Base-by-base conservation (phyloP, 2,113 vertebrate species). In the Mixornis gularis region DNA sequence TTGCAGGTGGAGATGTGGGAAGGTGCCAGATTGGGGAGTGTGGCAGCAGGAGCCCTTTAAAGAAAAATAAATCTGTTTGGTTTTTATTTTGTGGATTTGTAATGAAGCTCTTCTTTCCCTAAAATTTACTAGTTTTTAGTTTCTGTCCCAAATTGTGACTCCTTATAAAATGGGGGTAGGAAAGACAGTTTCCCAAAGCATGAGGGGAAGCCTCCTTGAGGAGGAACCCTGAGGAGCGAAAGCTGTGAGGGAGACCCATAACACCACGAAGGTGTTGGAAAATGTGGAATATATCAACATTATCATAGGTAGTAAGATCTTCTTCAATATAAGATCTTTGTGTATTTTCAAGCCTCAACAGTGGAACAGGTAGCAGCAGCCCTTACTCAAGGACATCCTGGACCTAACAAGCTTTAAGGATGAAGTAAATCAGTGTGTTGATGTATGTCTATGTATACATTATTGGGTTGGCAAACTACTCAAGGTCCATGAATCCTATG, bases 61-160 rank as follows among this genome's bases (percentile, higher is more conserved):
- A 21, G 21, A 65, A 26, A 64, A 49, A 17, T 4, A n/a, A 63
- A 18, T 32, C 3, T 0, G 0, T 3, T 49, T 71, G 11, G 2
- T 24, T 71, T 71, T 49, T 18, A 20, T 59, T 65, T 58, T 20
- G 12, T 65, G 36, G 43, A 51, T 43, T n/a, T 27, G 19, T 32
- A 30, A 63, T 43, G 32, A 89, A 85, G 26, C 12, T 65, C 27
- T 8, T 44, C 25, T 89, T 87, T 72, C 44, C 34, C 25, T 70
- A 36, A 55, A 49, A 8, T 11, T 58, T 30, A 32, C 7, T 79
- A 53, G 4, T 49, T 70, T 64, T 87, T 53, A 43, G 7, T 43
- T 70, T 55, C 40, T 51, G 4, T 40, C 21, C 30, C 10, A 80
- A 59, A 22, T 4, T 44, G 25, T 27, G 66, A 29, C 25, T 48